Conservation (phyloP, 1,140 invertebrate species). For the Charaxes varanes region DNA sequence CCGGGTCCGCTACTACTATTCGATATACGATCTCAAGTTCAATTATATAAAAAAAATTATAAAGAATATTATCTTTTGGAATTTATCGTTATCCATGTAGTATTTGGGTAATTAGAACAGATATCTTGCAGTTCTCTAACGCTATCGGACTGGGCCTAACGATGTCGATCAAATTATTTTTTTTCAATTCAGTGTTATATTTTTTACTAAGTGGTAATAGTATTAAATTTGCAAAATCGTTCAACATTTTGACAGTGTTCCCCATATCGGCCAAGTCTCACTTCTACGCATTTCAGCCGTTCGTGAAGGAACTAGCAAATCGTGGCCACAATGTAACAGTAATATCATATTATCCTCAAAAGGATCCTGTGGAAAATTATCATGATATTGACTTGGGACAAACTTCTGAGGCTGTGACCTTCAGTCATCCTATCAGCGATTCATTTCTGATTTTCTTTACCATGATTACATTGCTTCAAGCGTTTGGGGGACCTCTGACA, state of each 20-base stretch:
- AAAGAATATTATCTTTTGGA: too few species aligned
- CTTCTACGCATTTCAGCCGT: conserved; percentile 79
- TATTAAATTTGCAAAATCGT: too few species aligned
- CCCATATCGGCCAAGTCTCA: conserved; percentile 83
- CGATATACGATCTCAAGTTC: too few species aligned
- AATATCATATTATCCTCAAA: conserved; percentile 77
- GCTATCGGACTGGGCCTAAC: too few species aligned
- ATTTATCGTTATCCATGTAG: too few species aligned
- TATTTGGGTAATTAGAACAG: too few species aligned
- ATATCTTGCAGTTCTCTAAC: too few species aligned
- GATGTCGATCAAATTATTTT: too few species aligned
- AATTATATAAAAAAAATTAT: too few species aligned
- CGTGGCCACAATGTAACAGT: conserved; percentile 84
- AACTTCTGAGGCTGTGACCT: conserved; percentile 33
- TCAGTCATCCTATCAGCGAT: conserved; percentile 28
- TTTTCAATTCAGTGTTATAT: too few species aligned
- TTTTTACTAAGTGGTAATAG: too few species aligned
- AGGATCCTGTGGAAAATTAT: conserved; percentile 73
- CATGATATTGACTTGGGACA: conserved; percentile 73
- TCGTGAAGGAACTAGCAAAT: conserved; percentile 77
- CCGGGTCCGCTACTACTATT: too few species aligned
- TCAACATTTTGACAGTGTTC: conserved; percentile 79
- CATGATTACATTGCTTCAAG: conserved; percentile 2
- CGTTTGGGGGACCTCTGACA: conserved; percentile 23
- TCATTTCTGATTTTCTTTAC: conserved; percentile 12